These are phyloP conservation scores for Phaethornis superciliosus DNA, from an alignment of 2,113 vertebrate genomes.

Conservation along the genomic window DNA sequence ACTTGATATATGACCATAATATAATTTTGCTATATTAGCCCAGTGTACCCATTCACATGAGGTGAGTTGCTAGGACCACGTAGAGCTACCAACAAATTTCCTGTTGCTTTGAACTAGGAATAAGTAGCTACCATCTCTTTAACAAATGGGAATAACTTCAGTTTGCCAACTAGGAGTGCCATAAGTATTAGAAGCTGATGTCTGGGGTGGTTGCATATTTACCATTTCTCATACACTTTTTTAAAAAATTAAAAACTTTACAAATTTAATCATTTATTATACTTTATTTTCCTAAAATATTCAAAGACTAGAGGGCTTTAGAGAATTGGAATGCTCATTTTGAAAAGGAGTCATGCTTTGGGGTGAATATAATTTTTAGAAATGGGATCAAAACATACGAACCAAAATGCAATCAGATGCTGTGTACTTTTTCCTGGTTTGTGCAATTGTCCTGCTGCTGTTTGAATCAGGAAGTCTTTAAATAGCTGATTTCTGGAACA, in stretches of 20 bases:
- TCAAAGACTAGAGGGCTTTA: not conserved
- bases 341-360: not conserved
- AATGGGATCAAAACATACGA: not conserved
- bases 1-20: not conserved
- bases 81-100: not conserved
- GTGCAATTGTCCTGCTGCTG: not conserved
- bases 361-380: not conserved
- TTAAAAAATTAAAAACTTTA: not conserved
- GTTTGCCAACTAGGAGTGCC: not conserved
- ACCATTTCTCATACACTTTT: not conserved
- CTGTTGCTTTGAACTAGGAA: not conserved
- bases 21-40: not conserved
- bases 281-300: not conserved
- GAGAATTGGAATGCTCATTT: not conserved
- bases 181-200: not conserved
- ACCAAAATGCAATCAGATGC: not conserved
- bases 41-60: not conserved
- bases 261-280: not conserved
- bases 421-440: not conserved
- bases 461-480: not conserved
- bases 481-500: not conserved
- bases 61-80: not conserved
- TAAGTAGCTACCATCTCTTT: not conserved
- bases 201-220: not conserved
- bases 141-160: not conserved